A percentile compares a stretch with the other conserved stretches of the same genome.
Conservation (phyloP, 2,888 invertebrate species). For the Andrena flavipes region DNA sequence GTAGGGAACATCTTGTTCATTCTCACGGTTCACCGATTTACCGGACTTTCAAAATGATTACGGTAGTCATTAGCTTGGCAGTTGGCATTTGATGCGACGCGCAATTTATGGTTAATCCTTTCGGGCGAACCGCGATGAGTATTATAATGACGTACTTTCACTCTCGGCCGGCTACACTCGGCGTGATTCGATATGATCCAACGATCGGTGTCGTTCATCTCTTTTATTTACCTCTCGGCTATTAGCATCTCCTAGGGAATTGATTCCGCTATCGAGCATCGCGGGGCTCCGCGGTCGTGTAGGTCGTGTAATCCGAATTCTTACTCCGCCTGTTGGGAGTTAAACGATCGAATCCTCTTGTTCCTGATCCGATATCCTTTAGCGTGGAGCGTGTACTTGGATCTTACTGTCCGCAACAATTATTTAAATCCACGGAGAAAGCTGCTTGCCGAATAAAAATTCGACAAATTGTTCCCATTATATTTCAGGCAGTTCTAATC, state of each 20-base stretch:
- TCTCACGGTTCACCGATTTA: conserved; percentile 62
- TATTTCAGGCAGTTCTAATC: no score
- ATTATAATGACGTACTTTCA: conserved; percentile 78
- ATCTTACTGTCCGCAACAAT: no score
- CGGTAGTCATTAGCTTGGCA: conserved; percentile 62
- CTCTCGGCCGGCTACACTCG: conserved; percentile 41
- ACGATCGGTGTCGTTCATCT: conserved; percentile 44
- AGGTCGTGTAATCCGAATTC: no score
- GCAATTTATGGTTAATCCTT: conserved; percentile 76
- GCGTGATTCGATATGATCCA: conserved; percentile 28
- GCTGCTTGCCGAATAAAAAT: no score
- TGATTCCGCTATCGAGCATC: conserved; percentile 11
- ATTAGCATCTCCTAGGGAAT: not conserved
- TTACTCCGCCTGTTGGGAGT: no score
- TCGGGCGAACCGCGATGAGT: conserved; percentile 68
- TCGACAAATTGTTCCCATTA: no score
- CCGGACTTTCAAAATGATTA: conserved; percentile 67
- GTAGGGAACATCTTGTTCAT: conserved; percentile 59
- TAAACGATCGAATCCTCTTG: no score
- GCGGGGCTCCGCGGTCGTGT: not conserved
- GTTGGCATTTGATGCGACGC: conserved; percentile 69
- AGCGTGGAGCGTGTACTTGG: no score
- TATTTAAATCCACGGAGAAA: no score
- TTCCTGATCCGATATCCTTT: no score
- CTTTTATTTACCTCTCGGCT: conserved; percentile 33